Evolutionary conservation across 1,140 invertebrate genomes (phyloP).

Genomic region (Steinernema feltiae): DNA sequence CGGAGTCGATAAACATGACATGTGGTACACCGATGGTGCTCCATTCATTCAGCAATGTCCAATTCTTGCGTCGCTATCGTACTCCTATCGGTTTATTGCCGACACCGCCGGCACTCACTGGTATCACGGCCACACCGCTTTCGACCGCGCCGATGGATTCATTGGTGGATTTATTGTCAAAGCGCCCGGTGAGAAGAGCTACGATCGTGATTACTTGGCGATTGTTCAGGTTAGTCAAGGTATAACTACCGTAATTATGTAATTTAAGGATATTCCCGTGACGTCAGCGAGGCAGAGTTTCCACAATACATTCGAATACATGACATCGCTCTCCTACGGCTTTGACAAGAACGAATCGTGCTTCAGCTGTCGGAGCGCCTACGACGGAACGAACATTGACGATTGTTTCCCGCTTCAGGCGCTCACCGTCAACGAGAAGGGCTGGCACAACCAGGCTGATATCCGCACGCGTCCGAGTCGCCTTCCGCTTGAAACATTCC

Average conservation of each 20-base stretch:
- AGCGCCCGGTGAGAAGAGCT: constrained; percentile 22
- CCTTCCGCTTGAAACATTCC: constrained; percentile 40
- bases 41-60: constrained; percentile 46
- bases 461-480: constrained; percentile 38
- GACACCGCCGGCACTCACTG: constrained; percentile 55
- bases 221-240: constrained; percentile 33
- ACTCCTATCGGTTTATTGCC: constrained; percentile 52
- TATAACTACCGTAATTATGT: neutral
- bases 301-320: neutral
- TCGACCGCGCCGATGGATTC: constrained; percentile 50
- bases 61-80: constrained; percentile 27
- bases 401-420: constrained; percentile 41
- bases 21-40: constrained; percentile 50
- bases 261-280: neutral
- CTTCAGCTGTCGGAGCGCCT: neutral
- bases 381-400: neutral
- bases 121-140: constrained; percentile 49
- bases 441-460: constrained; percentile 51
- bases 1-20: constrained; percentile 48
- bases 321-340: neutral
- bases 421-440: constrained; percentile 48
- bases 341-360: neutral
- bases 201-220: constrained; percentile 26
- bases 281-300: neutral
- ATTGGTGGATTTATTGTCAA: constrained; percentile 50